Evolutionary conservation across 2,113 vertebrate genomes (phyloP), one percentile per base, ranked within the genome.

Genomic region (Calidris pygmaea): DNA sequence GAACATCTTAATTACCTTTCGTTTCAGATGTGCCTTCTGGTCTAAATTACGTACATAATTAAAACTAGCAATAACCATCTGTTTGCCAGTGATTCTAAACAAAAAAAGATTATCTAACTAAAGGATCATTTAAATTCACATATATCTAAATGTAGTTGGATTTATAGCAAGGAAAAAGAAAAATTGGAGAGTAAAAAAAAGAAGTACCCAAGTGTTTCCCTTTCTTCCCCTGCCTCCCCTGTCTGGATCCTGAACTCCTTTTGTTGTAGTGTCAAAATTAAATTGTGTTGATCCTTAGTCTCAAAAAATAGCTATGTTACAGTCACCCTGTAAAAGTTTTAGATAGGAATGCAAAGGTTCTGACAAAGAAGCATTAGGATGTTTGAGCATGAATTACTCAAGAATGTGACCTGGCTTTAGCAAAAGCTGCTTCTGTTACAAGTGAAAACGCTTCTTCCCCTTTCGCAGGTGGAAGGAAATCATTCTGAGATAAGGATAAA

Each of bases 21-120:
- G 2, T n/a, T 81, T 83, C 80, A 84, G 72, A 94, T 34, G 67
- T 62, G 82, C 87, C 95, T 93, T 93, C 91, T 93, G 87, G 45
- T 94, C 55, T 90, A 90, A 94, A 91, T 77, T 73, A 85, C 58
- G 78, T 53, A 85, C 16, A 59, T 86, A 90, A 96, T 95, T 93
- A 89, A 89, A 74, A 83, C 45, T 59, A 75, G 87, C 84, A 96
- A 90, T 77, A 96, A 95, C 75, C 87, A 94, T 70, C 85, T 93
- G 82, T 62, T 76, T 91, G 59, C 19, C 56, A 88, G 37, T 29
- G 58, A 91, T 58, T 88, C 63, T 23, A 80, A 76, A 83, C 71
- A 68, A 70, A 53, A 53, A 80, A 52, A 37, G 32, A 87, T 78
- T 10, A 48, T 29, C 35, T 66, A 83, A 89, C 87, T 73, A 77